These are phyloP conservation scores for Bombus consobrinus DNA, from an alignment of 1,140 invertebrate genomes.

Conservation along the genomic window DNA sequence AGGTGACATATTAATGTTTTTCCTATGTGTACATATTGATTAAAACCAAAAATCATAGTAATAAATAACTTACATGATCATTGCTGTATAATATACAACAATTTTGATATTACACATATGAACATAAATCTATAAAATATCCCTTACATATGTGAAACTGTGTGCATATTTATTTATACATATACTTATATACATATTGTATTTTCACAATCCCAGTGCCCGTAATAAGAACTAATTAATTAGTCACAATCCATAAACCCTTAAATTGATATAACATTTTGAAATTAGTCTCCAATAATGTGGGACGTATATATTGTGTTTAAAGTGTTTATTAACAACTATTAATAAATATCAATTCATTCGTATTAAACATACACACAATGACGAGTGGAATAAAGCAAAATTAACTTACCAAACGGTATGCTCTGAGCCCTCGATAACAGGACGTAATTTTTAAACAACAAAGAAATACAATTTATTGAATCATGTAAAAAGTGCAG, in stretches of 20 bases:
- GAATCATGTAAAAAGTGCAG: conserved; percentile 45
- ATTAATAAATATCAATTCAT: conserved; percentile 53
- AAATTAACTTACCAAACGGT: conserved; percentile 76
- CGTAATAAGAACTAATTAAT: conserved; percentile 50
- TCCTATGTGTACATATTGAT: background rate
- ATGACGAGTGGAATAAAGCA: conserved; percentile 70
- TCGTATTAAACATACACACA: conserved; percentile 62
- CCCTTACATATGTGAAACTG: conserved; percentile 18
- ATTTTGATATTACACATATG: background rate
- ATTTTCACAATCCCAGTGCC: conserved; percentile 17
- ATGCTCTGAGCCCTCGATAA: conserved; percentile 78
- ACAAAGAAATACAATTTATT: conserved; percentile 77
- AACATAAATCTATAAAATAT: conserved; percentile 8
- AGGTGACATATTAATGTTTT: background rate
- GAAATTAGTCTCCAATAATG: conserved; percentile 57
- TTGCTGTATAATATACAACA: background rate
- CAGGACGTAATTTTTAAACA: conserved; percentile 78
- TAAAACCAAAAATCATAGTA: background rate
- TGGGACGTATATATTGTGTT: conserved; percentile 36
- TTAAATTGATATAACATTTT: conserved; percentile 44
- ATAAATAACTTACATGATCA: background rate
- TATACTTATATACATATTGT: conserved; percentile 42
- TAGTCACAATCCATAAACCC: conserved; percentile 67
- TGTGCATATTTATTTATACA: background rate
- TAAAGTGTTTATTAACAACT: conserved; percentile 60